Evolutionary conservation across 2,797 vertebrate species (phyloP).

Genomic region (Onychomys leucogaster): DNA sequence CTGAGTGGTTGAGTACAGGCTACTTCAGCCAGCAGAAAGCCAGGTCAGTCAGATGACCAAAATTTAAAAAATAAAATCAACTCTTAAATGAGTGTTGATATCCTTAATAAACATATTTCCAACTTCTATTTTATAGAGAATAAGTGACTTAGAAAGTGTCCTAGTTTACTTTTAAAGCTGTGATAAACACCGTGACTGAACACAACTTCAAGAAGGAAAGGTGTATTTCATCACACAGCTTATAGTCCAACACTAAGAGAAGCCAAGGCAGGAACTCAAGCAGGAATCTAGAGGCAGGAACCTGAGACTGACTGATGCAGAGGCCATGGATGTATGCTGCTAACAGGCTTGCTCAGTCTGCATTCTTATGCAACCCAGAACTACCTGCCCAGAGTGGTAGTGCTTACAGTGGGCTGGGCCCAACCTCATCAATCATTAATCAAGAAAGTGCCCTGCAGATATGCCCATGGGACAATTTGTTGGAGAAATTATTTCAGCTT

Average conservation of each 20-base stretch:
- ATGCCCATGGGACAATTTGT: not conserved
- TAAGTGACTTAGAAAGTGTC: constrained; percentile 16
- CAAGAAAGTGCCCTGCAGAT: not conserved
- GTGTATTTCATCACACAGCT: not conserved
- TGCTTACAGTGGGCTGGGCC: not conserved
- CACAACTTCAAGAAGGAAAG: not conserved
- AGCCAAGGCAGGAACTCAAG: not conserved
- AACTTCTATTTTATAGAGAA: not conserved
- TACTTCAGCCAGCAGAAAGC: not conserved
- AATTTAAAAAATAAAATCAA: not conserved
- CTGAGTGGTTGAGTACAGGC: not conserved
- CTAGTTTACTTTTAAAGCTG: not conserved
- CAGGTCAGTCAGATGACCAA: not conserved
- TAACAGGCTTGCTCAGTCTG: not conserved
- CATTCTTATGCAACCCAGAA: not conserved
- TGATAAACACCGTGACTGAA: not conserved
- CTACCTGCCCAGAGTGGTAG: not conserved
- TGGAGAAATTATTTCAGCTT: not conserved
- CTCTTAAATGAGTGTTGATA: not conserved
- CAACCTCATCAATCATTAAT: too few species aligned
- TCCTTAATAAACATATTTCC: not conserved
- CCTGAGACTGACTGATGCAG: too few species aligned
- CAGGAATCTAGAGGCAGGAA: not conserved
- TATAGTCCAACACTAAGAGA: not conserved
- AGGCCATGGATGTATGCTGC: not conserved